phyloP scores from a whole-genome alignment of 2,113 vertebrate genomes.

The Corapipo altera region DNA sequence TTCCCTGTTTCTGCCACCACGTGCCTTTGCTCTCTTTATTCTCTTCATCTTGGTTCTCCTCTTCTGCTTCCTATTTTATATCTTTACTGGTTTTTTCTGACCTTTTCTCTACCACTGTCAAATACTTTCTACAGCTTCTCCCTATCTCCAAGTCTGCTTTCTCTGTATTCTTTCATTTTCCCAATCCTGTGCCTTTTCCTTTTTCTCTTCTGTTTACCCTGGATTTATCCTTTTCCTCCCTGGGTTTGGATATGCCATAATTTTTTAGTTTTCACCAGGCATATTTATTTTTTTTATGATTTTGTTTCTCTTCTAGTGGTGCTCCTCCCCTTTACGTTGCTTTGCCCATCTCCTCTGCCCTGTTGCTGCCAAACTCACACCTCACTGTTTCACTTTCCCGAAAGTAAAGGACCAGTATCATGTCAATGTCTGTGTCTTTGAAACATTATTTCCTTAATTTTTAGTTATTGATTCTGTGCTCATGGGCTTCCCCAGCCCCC shows the following conservation, averaged over 20 bases:
- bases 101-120: neutral
- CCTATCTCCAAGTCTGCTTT: neutral
- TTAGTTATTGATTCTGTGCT: neutral
- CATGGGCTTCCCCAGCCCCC: neutral
- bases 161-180: neutral
- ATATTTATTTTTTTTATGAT: accelerated
- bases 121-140: neutral
- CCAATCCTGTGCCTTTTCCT: neutral
- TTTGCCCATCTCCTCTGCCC: neutral
- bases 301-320: neutral
- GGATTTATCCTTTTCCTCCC: neutral
- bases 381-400: neutral
- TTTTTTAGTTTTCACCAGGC: neutral
- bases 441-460: neutral
- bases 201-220: neutral
- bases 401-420: neutral
- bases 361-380: neutral
- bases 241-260: neutral
- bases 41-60: neutral
- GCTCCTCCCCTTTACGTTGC: neutral
- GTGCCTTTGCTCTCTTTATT: neutral
- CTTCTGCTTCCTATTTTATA: neutral
- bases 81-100: neutral
- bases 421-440: neutral
- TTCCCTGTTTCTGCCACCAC: neutral